phyloP scores from a whole-genome alignment of 2,888 invertebrate species.

The Polydesmus complanatus region DNA sequence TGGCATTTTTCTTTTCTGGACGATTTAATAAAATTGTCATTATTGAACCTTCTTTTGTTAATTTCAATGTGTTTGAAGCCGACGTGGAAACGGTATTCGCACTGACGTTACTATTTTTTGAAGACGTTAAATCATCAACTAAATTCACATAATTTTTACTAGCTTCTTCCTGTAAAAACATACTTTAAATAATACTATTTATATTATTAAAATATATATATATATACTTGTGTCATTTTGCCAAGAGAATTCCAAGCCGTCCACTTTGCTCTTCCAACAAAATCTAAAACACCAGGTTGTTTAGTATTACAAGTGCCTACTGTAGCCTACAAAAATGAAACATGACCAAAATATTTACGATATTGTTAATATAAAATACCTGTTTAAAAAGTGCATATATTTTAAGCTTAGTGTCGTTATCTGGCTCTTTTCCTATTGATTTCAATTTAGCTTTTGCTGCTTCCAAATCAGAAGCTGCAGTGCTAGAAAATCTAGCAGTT shows the following conservation, averaged over 20 bases:
- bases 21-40: conserved; percentile 14
- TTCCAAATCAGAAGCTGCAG: conserved; percentile 25
- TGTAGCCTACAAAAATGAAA: conserved; percentile 9
- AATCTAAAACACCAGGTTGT: conserved; percentile 42
- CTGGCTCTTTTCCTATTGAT: conserved; percentile 34
- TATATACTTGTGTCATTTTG: conserved; percentile 25
- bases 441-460: conserved; percentile 31
- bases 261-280: conserved; percentile 43
- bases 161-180: conserved; percentile 36
- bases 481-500: background rate
- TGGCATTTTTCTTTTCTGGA: conserved; percentile 9
- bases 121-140: conserved; percentile 31
- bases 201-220: background rate
- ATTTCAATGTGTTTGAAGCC: conserved; percentile 10
- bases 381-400: conserved; percentile 43
- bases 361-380: conserved; percentile 25
- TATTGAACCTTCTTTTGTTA: conserved; percentile 6
- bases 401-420: conserved; percentile 37
- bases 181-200: conserved; percentile 30
- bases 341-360: too few relatives aligned
- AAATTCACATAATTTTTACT: conserved; percentile 36
- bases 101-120: conserved; percentile 19
- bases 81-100: background rate
- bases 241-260: conserved; percentile 40
- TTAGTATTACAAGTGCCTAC: conserved; percentile 35